Evolutionary conservation across 2,797 vertebrate species (phyloP).

Genomic region (Setipinna tenuifilis): DNA sequence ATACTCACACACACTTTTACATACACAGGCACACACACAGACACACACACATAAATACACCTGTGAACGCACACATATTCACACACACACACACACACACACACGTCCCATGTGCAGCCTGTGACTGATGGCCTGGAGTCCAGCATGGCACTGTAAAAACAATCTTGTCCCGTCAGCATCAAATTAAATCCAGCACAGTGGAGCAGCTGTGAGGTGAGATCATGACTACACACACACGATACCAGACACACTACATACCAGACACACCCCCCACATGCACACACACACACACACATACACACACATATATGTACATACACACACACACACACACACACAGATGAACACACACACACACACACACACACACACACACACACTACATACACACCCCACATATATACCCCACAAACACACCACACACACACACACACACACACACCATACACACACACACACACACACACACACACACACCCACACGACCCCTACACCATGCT

Average conservation of each 20-base stretch:
- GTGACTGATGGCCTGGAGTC: background rate
- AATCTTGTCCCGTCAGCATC: background rate
- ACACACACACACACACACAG: background rate
- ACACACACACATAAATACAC: too few species aligned
- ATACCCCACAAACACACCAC: background rate
- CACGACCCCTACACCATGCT: too few species aligned
- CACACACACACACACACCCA: too few species aligned
- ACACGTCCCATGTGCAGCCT: background rate
- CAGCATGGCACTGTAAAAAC: background rate
- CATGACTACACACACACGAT: background rate
- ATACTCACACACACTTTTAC: too few species aligned
- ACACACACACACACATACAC: background rate
- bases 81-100: too few species aligned
- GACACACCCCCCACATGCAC: background rate
- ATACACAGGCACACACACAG: too few species aligned
- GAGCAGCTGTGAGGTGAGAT: background rate
- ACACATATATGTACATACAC: background rate
- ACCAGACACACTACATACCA: background rate
- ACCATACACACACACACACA: too few species aligned
- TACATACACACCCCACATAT: background rate
- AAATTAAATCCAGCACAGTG: background rate
- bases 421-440: too few species aligned
- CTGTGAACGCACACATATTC: too few species aligned
- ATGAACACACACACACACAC: constrained; percentile 1
- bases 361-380: background rate